A percentile compares a stretch with the other conserved stretches of the same genome.
Conservation (phyloP, 2,888 invertebrate species). For the Plutella xylostella region DNA sequence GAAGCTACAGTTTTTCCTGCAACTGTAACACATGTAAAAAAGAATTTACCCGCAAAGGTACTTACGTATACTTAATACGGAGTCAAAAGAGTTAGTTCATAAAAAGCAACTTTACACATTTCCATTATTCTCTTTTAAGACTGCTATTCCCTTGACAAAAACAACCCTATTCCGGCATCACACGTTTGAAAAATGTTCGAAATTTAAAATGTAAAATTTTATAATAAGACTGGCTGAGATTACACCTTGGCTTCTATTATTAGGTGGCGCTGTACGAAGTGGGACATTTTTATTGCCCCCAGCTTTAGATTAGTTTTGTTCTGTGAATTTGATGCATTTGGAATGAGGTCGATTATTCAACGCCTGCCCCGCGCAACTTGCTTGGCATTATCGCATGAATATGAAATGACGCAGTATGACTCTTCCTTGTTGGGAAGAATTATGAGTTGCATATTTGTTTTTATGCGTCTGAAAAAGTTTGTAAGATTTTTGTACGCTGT, state of each 20-base stretch:
- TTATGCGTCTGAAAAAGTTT: too few species aligned
- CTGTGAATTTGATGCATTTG: slow-evolving; percentile 67
- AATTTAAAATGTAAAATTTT: slow-evolving; percentile 61
- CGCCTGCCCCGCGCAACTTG: slow-evolving; percentile 40
- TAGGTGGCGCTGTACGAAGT: slow-evolving; percentile 44
- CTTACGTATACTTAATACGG: too few species aligned
- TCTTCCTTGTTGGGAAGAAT: slow-evolving; percentile 4
- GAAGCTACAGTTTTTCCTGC: too few species aligned
- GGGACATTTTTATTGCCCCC: slow-evolving; percentile 65
- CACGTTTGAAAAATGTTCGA: slow-evolving; percentile 59
- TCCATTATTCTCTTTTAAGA: too few species aligned
- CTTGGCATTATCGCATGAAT: slow-evolving; percentile 50
- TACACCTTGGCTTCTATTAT: slow-evolving; percentile 67
- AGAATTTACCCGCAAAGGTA: too few species aligned
- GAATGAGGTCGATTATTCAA: slow-evolving; percentile 65
- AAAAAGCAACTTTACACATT: too few species aligned
- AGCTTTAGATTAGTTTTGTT: slow-evolving; percentile 67
- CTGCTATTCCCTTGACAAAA: too few species aligned
- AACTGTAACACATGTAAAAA: too few species aligned
- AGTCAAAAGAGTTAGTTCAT: too few species aligned
- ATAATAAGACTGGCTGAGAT: slow-evolving; percentile 63
- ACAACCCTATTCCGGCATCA: too few species aligned
- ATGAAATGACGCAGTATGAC: slow-evolving; percentile 39
- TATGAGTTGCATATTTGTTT: background rate
- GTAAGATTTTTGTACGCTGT: too few species aligned